Conservation (phyloP, 2,797 vertebrate genomes). For the Microctenopoma steveboyesi region DNA sequence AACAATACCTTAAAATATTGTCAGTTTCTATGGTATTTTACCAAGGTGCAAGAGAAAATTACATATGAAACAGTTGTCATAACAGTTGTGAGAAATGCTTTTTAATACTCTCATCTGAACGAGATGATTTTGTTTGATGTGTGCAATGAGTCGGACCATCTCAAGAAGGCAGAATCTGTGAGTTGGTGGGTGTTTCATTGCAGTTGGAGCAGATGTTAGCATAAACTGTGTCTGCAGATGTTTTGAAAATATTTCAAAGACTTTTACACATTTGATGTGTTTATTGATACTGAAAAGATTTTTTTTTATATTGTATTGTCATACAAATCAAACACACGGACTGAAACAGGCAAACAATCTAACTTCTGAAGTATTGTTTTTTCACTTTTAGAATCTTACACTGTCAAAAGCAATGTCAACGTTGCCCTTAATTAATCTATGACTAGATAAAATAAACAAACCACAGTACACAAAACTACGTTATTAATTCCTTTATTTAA, state of each 20-base stretch:
- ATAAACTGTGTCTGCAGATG: slow-evolving; percentile 67
- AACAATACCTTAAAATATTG: neutral
- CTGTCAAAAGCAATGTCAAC: neutral
- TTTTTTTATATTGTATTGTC: slow-evolving; percentile 22
- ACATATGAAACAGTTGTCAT: slow-evolving; percentile 59
- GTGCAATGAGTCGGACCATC: slow-evolving; percentile 70
- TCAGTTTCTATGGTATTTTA: neutral
- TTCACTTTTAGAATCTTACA: slow-evolving; percentile 2
- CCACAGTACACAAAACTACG: neutral
- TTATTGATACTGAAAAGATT: slow-evolving; percentile 34
- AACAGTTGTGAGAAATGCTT: slow-evolving; percentile 60
- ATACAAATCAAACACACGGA: slow-evolving; percentile 28
- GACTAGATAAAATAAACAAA: slow-evolving; percentile 7
- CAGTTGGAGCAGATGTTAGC: slow-evolving; percentile 66
- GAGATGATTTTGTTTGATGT: slow-evolving; percentile 69
- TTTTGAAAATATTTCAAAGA: slow-evolving; percentile 59
- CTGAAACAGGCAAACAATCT: slow-evolving; percentile 19
- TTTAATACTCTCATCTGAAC: slow-evolving; percentile 57
- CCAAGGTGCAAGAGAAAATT: neutral
- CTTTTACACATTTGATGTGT: slow-evolving; percentile 47
- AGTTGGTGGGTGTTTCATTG: slow-evolving; percentile 53
- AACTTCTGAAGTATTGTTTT: slow-evolving; percentile 5
- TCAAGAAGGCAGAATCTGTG: slow-evolving; percentile 61
- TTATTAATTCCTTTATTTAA: too few species aligned
- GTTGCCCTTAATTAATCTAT: neutral